A percentile compares a stretch with the other conserved stretches of the same genome.
phyloP scores from a whole-genome alignment of 2,888 invertebrate species.

The Congeria kusceri region DNA sequence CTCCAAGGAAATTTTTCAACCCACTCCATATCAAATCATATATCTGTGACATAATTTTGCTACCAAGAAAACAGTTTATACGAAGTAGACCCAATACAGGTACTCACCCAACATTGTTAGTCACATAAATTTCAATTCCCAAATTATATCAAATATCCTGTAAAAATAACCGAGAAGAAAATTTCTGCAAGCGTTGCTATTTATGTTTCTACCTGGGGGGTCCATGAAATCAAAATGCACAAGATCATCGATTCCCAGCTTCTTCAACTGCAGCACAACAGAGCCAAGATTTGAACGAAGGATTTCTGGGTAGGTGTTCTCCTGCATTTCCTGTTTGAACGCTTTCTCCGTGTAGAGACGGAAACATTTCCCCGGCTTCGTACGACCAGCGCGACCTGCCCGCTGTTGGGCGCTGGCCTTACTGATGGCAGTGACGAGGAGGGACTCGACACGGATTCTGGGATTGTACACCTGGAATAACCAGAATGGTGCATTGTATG shows the following conservation, averaged over 20 bases:
- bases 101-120: too few species aligned
- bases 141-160: too few species aligned
- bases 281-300: constrained; percentile 96
- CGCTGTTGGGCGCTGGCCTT: constrained; percentile 99
- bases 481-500: too few species aligned
- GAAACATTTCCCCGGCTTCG: constrained; percentile 99
- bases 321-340: constrained; percentile 99
- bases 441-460: constrained; percentile 96
- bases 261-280: constrained; percentile 99
- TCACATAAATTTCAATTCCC: too few species aligned
- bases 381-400: constrained; percentile 98
- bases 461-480: constrained; percentile 91
- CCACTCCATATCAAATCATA: too few species aligned
- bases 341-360: constrained; percentile 90
- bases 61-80: too few species aligned
- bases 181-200: too few species aligned
- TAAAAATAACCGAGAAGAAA: too few species aligned
- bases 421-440: constrained; percentile 98
- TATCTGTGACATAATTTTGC: too few species aligned
- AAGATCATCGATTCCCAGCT: constrained; percentile 98
- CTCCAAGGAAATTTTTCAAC: too few species aligned
- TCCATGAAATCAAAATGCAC: constrained; percentile 99
- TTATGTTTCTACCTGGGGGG: constrained; percentile 95
- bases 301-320: constrained; percentile 99
- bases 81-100: too few species aligned